Evolutionary conservation across 2,113 vertebrate genomes (phyloP), one percentile per base, ranked within the genome.

Genomic region (Pterophyllum scalare): DNA sequence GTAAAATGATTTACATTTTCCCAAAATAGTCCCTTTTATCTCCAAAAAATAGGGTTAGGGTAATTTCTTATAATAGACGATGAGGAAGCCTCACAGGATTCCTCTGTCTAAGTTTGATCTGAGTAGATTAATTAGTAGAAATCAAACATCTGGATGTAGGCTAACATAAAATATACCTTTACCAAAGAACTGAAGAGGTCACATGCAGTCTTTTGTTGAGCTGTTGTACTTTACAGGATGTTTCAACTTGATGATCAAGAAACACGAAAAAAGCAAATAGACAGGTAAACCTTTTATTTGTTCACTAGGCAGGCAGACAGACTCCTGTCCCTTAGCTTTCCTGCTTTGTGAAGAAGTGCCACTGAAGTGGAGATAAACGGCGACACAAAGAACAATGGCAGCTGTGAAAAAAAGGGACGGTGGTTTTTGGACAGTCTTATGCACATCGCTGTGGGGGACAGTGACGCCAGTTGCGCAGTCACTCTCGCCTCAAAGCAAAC

Each of bases 381-480:
- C 5, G 19, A 84, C 57, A 88, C 11, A 79, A 61, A 90, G 75
- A 93, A 93, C 85, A 94, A 92, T 92, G 67, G 87, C 75, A 80
- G 79, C 76, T 24, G 59, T 76, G 61, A 70, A 58, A 61, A 56
- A 88, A 77, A 59, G 33, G 70, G 33, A n/a, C 10, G 4, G 91
- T 84, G 92, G 89, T 88, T 92, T 94, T 65, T 76, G 84, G 86
- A 89, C 86, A 87, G 46, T 67, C 54, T 10, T 62, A 79, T 79
- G 83, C 67, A 88, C 81, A 88, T 89, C 90, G 7, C 79, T 89
- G 88, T 86, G 89, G 87, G 89, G 92, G 92, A 88, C 85, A 78
- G 85, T 90, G 92, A 93, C 91, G 87, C 91, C 93, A 93, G 88
- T 82, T 65, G 57, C 78, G 77, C 65, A 91, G 89, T 89, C 91